phyloP scores from a whole-genome alignment of 2,797 vertebrate genomes.

The Mus minutoides region DNA sequence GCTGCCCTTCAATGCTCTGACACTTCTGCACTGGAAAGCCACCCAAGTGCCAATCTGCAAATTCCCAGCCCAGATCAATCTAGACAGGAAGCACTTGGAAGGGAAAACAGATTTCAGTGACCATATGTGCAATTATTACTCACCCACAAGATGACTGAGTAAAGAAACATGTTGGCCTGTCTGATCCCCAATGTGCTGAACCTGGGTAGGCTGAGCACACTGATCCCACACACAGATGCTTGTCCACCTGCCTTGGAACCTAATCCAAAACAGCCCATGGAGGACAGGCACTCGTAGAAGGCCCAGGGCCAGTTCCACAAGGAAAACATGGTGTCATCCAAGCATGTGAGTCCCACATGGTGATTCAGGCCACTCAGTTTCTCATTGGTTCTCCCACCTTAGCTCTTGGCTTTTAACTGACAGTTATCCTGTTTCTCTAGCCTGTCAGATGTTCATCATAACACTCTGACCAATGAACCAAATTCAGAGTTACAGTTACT shows the following conservation, averaged over 20 bases:
- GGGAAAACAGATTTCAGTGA: slow-evolving; percentile 43
- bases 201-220: neutral
- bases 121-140: slow-evolving; percentile 44
- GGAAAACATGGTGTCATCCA: neutral
- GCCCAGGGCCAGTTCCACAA: neutral
- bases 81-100: neutral
- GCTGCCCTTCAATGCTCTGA: neutral
- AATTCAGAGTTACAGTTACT: neutral
- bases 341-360: neutral
- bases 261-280: neutral
- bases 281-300: neutral
- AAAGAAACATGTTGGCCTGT: neutral
- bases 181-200: neutral
- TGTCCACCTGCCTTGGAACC: neutral
- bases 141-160: neutral
- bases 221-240: neutral
- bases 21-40: neutral
- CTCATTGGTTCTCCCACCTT: neutral
- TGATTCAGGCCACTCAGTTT: neutral
- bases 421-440: neutral
- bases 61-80: neutral
- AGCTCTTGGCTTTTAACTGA: neutral
- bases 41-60: slow-evolving; percentile 28
- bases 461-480: neutral
- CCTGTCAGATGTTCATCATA: neutral